phyloP scores from a whole-genome alignment of 1,140 invertebrate genomes.

The Leptoteleia sp. region DNA sequence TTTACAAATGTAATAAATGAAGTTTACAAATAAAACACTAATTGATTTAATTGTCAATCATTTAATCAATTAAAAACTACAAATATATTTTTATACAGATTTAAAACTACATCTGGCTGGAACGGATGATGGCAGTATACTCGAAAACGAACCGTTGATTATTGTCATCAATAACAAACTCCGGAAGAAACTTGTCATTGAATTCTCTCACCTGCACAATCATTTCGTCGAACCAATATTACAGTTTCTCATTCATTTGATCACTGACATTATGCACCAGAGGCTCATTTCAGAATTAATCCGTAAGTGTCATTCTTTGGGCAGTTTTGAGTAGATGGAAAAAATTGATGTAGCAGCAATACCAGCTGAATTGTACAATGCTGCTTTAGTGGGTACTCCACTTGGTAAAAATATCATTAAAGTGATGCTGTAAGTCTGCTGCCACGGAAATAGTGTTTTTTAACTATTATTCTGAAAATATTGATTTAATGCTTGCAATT shows the following conservation, averaged over 20 bases:
- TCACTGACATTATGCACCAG: slow-evolving; percentile 99
- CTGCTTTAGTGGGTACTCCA: slow-evolving; percentile 99
- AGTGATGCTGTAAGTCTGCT: no score
- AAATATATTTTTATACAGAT: slow-evolving; percentile 85
- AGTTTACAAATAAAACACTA: no score
- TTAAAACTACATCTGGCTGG: slow-evolving; percentile 99
- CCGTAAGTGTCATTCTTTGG: slow-evolving; percentile 99
- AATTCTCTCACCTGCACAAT: slow-evolving; percentile 99
- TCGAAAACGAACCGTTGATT: slow-evolving; percentile 99
- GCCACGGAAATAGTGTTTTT: no score
- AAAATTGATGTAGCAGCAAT: slow-evolving; percentile 99
- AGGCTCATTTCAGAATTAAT: slow-evolving; percentile 98
- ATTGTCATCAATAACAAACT: slow-evolving; percentile 99
- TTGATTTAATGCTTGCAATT: no score
- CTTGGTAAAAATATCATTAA: slow-evolving; percentile 84
- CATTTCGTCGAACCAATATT: slow-evolving; percentile 98
- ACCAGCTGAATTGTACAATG: slow-evolving; percentile 99
- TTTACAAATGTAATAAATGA: no score
- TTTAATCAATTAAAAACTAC: no score
- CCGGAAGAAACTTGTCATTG: slow-evolving; percentile 98
- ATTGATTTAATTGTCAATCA: no score
- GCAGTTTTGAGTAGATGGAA: slow-evolving; percentile 99
- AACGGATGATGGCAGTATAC: slow-evolving; percentile 99
- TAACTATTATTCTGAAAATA: no score
- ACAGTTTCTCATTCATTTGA: slow-evolving; percentile 98